Evolutionary conservation across 2,888 invertebrate species (phyloP).

Genomic region (Brenthis ino): DNA sequence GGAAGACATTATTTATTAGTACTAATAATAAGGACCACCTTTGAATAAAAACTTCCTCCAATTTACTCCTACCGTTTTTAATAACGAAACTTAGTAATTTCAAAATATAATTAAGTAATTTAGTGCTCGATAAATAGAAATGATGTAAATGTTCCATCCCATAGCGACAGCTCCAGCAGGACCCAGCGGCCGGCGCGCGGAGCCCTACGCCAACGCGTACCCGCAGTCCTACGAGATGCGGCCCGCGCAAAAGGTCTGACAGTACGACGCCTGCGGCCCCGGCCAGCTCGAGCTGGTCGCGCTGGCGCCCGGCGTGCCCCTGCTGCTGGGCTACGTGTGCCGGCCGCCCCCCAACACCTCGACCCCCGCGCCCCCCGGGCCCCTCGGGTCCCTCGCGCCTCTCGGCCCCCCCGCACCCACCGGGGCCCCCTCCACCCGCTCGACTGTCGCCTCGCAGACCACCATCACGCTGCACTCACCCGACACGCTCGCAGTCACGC

Average conservation of each 20-base stretch:
- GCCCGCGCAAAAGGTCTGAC: conserved; percentile 85
- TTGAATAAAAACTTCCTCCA: too few species aligned
- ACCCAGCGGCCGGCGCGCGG: conserved; percentile 78
- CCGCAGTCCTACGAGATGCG: conserved; percentile 89
- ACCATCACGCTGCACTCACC: conserved; percentile 73
- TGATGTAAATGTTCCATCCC: background rate
- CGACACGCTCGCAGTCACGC: conserved; percentile 55
- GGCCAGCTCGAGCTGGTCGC: conserved; percentile 67
- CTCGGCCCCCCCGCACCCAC: conserved; percentile 50
- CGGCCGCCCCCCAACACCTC: conserved; percentile 46
- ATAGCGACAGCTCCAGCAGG: conserved; percentile 72
- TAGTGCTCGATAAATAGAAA: background rate
- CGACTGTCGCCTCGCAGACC: conserved; percentile 69
- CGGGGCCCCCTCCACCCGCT: conserved; percentile 39
- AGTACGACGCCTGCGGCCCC: conserved; percentile 67
- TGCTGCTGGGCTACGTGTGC: conserved; percentile 70
- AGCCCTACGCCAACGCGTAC: conserved; percentile 89
- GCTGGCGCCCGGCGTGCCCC: conserved; percentile 67
- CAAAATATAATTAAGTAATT: too few species aligned
- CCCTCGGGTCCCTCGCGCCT: conserved; percentile 29
- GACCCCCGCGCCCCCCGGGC: conserved; percentile 26
- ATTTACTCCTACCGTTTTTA: too few species aligned
- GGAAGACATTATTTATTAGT: too few species aligned
- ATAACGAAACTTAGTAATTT: too few species aligned
- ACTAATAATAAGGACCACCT: too few species aligned